Percentiles rank a stretch among this genome's conserved stretches.
phyloP scores from a whole-genome alignment of 2,888 invertebrate genomes.

The Cantharis nigra region DNA sequence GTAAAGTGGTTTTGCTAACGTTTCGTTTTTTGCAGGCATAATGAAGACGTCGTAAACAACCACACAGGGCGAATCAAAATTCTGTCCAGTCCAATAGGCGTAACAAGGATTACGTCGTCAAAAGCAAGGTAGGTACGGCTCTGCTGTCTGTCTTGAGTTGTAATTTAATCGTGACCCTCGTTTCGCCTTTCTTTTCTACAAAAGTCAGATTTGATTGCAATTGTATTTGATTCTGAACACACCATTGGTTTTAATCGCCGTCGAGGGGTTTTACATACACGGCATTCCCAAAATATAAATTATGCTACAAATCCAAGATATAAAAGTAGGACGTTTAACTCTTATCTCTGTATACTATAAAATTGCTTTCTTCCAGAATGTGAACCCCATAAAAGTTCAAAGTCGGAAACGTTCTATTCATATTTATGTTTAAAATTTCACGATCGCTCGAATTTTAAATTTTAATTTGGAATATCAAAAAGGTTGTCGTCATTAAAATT shows the following conservation, averaged over 20 bases:
- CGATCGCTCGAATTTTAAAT: neutral
- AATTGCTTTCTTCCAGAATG: neutral
- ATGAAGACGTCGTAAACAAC: neutral
- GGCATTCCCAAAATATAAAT: neutral
- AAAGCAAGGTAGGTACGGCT: neutral
- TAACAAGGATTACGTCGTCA: neutral
- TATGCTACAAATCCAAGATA: neutral
- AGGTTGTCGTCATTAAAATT: neutral
- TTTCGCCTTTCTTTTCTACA: neutral
- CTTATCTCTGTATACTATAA: neutral
- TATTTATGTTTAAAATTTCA: neutral
- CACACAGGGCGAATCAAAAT: neutral
- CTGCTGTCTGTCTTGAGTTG: neutral
- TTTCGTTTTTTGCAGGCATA: neutral
- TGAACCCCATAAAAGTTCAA: neutral
- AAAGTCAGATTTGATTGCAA: neutral
- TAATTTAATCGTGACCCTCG: neutral
- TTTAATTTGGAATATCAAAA: neutral
- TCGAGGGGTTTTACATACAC: neutral
- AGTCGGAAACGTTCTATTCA: neutral
- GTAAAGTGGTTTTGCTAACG: too few species aligned
- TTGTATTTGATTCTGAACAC: neutral
- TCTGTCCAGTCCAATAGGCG: neutral
- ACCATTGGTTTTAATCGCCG: neutral
- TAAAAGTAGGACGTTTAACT: neutral